Percentiles rank a stretch among this genome's conserved stretches.
phyloP scores from a whole-genome alignment of 2,113 vertebrate species.

The Paralichthys olivaceus region DNA sequence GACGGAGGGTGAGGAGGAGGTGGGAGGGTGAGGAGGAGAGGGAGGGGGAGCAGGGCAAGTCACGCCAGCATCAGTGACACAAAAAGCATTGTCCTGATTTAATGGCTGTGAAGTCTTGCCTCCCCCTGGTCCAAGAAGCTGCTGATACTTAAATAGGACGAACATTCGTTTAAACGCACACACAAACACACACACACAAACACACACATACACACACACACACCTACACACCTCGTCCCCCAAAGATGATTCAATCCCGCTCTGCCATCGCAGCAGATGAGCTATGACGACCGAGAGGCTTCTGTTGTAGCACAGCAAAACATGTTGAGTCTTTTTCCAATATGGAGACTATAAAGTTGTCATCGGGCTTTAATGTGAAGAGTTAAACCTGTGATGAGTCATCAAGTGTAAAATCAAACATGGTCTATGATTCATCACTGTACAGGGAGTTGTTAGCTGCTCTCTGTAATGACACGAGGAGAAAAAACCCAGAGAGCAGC shows the following conservation, averaged over 20 bases:
- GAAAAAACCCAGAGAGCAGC: conserved; percentile 26
- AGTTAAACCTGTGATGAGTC: conserved; percentile 74
- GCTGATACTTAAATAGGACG: conserved; percentile 74
- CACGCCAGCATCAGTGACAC: conserved; percentile 78
- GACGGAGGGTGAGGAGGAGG: conserved; percentile 58
- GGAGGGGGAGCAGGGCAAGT: conserved; percentile 51
- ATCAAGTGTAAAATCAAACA: conserved; percentile 66
- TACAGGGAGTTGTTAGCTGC: conserved; percentile 55
- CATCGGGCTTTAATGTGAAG: conserved; percentile 64
- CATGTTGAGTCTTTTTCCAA: conserved; percentile 33
- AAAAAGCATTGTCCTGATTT: conserved; percentile 84
- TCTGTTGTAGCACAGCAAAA: conserved; percentile 35
- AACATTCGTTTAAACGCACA: conserved; percentile 49
- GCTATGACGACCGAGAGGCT: conserved; percentile 59
- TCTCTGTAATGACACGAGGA: conserved; percentile 57
- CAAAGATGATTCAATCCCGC: conserved; percentile 64
- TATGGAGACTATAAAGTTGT: conserved; percentile 65
- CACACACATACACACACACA: conserved; percentile 9
- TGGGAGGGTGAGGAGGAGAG: conserved; percentile 42
- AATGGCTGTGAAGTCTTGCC: conserved; percentile 76
- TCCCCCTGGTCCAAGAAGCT: conserved; percentile 70
- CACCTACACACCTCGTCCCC: conserved; percentile 41
- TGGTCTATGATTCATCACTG: conserved; percentile 62
- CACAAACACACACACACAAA: conserved; percentile 5
- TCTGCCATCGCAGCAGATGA: conserved; percentile 60